phyloP scores from a whole-genome alignment of 1,140 invertebrate genomes.

The Penaeus japonicus region DNA sequence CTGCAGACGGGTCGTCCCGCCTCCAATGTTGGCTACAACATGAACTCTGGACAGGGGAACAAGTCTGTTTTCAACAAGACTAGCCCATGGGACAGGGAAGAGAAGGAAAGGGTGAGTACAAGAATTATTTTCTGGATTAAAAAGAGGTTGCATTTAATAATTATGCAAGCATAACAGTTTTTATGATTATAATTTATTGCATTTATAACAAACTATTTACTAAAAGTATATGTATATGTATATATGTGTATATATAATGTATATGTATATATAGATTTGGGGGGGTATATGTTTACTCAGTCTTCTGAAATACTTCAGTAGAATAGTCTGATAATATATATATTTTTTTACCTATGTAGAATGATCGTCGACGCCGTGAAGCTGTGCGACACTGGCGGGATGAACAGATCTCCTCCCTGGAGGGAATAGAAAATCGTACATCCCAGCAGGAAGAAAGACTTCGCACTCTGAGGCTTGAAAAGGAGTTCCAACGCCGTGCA shows the following conservation, averaged over 20 bases:
- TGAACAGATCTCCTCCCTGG: slow-evolving; percentile 82
- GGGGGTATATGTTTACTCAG: no score
- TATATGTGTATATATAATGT: no score
- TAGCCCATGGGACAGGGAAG: slow-evolving; percentile 89
- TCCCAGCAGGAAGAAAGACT: slow-evolving; percentile 87
- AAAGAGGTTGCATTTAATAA: not conserved
- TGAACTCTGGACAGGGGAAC: slow-evolving; percentile 62
- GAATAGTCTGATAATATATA: not conserved
- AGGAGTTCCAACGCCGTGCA: slow-evolving; percentile 87
- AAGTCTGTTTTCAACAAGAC: slow-evolving; percentile 67
- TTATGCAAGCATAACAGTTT: no score
- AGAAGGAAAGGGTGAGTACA: slow-evolving; percentile 77
- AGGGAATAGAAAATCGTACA: slow-evolving; percentile 73
- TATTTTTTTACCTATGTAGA: slow-evolving; percentile 63
- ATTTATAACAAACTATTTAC: no score
- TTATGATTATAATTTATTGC: no score
- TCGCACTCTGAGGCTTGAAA: slow-evolving; percentile 81
- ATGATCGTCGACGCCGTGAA: slow-evolving; percentile 75
- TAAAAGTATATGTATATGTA: no score
- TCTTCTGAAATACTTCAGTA: not conserved
- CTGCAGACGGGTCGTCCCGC: slow-evolving; percentile 64
- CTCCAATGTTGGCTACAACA: slow-evolving; percentile 65
- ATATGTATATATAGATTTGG: no score
- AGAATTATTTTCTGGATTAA: not conserved
- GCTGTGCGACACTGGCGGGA: slow-evolving; percentile 78